These are phyloP conservation scores for Ephydatia muelleri DNA, from an alignment of 37 sponge, comb jelly and placozoan genomes.

Conservation along the genomic window DNA sequence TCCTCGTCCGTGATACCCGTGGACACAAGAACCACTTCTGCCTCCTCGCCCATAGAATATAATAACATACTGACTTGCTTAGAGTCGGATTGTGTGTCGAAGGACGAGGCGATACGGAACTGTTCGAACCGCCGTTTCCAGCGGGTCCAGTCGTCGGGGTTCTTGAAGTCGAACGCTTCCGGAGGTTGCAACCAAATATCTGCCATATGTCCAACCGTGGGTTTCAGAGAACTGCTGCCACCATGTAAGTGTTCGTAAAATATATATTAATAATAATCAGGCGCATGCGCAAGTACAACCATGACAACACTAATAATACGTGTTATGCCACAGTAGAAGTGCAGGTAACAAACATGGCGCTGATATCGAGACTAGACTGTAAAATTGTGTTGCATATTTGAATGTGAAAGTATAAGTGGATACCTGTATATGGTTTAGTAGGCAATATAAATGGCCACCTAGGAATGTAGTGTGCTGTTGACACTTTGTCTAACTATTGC, in stretches of 20 bases:
- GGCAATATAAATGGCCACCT: too few relatives aligned
- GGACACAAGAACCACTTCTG: constrained; percentile 20
- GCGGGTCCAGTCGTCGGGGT: constrained; percentile 24
- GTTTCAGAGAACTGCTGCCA: constrained; percentile 19
- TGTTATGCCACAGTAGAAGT: constrained; percentile 4
- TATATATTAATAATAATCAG: background rate
- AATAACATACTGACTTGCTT: constrained; percentile 27
- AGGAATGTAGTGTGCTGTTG: too few relatives aligned
- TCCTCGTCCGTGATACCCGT: constrained; percentile 16
- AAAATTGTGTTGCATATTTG: too few relatives aligned
- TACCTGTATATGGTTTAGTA: too few relatives aligned
- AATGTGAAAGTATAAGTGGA: too few relatives aligned
- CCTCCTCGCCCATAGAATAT: constrained; percentile 36
- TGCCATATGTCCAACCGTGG: constrained; percentile 14
- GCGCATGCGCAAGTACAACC: constrained; percentile 20
- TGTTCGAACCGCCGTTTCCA: constrained; percentile 29
- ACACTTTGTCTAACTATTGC: too few relatives aligned
- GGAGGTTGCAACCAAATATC: constrained; percentile 8
- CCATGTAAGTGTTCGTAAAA: constrained; percentile 14
- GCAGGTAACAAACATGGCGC: too few relatives aligned
- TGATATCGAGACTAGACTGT: too few relatives aligned
- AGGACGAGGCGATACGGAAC: constrained; percentile 12
- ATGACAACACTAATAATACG: background rate
- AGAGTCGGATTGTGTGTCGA: background rate
- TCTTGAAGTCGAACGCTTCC: constrained; percentile 19